Percentiles rank a stretch among this genome's conserved stretches.
These are phyloP conservation scores for Chloroclystis v-ata DNA, from an alignment of 2,888 invertebrate genomes.

Conservation along the genomic window DNA sequence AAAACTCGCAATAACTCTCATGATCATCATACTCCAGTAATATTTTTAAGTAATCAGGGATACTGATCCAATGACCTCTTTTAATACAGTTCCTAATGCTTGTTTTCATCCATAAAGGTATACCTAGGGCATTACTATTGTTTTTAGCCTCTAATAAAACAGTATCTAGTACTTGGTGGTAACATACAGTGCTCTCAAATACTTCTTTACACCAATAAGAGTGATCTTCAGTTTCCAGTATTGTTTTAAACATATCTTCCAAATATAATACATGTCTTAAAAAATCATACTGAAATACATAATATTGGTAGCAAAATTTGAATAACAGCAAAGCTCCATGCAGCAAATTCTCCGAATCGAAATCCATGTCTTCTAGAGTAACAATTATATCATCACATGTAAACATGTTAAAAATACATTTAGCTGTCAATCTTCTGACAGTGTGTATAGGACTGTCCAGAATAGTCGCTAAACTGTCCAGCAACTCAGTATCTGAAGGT, in stretches of 20 bases:
- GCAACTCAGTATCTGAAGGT: conserved; percentile 36
- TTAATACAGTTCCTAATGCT: conserved; percentile 41
- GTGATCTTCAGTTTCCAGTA: conserved; percentile 33
- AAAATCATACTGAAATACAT: conserved; percentile 23
- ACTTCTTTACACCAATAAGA: conserved; percentile 52
- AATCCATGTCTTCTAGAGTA: conserved; percentile 31
- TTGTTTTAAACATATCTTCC: conserved; percentile 31
- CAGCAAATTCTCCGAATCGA: conserved; percentile 51
- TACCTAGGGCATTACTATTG: conserved; percentile 43
- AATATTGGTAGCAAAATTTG: conserved; percentile 41
- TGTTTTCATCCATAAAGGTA: conserved; percentile 49
- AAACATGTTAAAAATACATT: conserved; percentile 63
- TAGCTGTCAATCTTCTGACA: conserved; percentile 63
- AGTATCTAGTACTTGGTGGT: conserved; percentile 27
- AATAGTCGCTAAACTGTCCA: conserved; percentile 45
- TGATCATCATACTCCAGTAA: conserved; percentile 43
- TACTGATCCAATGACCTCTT: conserved; percentile 38
- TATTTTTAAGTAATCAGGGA: conserved; percentile 40
- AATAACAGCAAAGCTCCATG: conserved; percentile 59
- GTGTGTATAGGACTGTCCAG: conserved; percentile 65
- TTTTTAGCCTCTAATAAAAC: conserved; percentile 39
- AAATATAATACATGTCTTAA: conserved; percentile 32
- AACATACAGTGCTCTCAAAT: conserved; percentile 39
- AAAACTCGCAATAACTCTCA: conserved; percentile 44
- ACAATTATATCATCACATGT: conserved; percentile 41